phyloP scores from a whole-genome alignment of 2,797 vertebrate species.

The Ciconia nigra region DNA sequence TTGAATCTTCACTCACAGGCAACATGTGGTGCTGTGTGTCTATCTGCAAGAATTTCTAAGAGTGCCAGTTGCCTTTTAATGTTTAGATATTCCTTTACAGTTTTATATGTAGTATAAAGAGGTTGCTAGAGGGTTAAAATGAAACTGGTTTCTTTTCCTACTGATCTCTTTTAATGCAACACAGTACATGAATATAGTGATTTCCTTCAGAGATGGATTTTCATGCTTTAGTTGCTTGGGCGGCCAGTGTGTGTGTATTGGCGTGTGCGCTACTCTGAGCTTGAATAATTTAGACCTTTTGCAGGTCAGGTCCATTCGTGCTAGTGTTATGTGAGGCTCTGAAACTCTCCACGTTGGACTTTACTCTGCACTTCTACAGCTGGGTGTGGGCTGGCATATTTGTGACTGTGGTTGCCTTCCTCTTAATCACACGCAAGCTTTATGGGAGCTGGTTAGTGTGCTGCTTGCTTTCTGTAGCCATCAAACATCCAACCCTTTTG shows the following conservation, averaged over 20 bases:
- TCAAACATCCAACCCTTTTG: background rate
- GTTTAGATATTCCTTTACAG: background rate
- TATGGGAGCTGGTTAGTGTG: background rate
- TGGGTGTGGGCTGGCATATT: background rate
- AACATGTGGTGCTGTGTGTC: constrained; percentile 21
- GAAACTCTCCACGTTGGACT: background rate
- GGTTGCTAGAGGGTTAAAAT: background rate
- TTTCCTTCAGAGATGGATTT: background rate
- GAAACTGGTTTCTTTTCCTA: background rate
- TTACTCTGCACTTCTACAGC: background rate
- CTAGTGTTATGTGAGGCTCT: background rate
- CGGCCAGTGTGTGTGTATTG: background rate
- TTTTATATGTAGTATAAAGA: background rate
- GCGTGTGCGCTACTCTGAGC: background rate
- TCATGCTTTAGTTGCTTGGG: background rate
- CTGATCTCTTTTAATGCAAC: background rate
- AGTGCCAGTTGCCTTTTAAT: background rate
- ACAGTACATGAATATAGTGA: background rate
- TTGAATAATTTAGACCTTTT: background rate
- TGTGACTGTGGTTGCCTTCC: background rate
- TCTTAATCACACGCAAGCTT: background rate
- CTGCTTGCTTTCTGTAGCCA: background rate
- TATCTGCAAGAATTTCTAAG: background rate
- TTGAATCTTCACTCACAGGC: background rate
- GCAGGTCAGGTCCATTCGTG: background rate